These are phyloP conservation scores for Hyperopisus bebe DNA, from an alignment of 2,113 vertebrate genomes.

Conservation along the genomic window DNA sequence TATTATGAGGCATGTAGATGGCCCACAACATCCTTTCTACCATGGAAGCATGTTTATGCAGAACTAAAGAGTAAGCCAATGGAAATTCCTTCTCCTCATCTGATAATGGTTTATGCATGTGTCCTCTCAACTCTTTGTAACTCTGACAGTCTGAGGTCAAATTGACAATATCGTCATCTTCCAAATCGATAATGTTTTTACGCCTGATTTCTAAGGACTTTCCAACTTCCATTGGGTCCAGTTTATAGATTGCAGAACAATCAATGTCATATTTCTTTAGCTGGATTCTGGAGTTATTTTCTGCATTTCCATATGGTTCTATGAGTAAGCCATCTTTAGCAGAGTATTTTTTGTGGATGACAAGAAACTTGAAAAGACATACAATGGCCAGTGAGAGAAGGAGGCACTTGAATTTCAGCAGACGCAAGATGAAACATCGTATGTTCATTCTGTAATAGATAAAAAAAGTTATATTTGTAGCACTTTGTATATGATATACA, in stretches of 20 bases:
- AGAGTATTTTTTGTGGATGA: constrained; percentile 45
- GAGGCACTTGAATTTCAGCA: constrained; percentile 56
- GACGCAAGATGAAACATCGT: constrained; percentile 43
- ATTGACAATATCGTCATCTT: constrained; percentile 64
- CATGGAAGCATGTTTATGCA: constrained; percentile 85
- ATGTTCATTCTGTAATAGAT: constrained; percentile 70
- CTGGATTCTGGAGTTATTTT: constrained; percentile 51
- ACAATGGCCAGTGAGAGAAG: constrained; percentile 41
- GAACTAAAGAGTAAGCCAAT: constrained; percentile 81
- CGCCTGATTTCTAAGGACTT: constrained; percentile 73
- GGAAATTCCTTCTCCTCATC: constrained; percentile 70
- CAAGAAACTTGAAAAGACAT: constrained; percentile 28
- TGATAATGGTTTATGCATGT: constrained; percentile 60
- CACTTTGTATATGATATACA: not conserved
- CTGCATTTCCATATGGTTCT: constrained; percentile 58
- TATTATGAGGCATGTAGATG: constrained; percentile 72
- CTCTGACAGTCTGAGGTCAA: constrained; percentile 63
- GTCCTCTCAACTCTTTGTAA: constrained; percentile 64
- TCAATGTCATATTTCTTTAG: constrained; percentile 60
- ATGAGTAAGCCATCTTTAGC: constrained; percentile 47
- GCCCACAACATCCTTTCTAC: constrained; percentile 79
- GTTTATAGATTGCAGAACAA: constrained; percentile 73
- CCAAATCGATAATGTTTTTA: constrained; percentile 62
- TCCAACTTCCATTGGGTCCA: constrained; percentile 79
- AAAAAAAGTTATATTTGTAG: constrained; percentile 16